A percentile compares a stretch with the other conserved stretches of the same genome.
phyloP scores from a whole-genome alignment of 2,113 vertebrate species.

The Grammomys surdaster region DNA sequence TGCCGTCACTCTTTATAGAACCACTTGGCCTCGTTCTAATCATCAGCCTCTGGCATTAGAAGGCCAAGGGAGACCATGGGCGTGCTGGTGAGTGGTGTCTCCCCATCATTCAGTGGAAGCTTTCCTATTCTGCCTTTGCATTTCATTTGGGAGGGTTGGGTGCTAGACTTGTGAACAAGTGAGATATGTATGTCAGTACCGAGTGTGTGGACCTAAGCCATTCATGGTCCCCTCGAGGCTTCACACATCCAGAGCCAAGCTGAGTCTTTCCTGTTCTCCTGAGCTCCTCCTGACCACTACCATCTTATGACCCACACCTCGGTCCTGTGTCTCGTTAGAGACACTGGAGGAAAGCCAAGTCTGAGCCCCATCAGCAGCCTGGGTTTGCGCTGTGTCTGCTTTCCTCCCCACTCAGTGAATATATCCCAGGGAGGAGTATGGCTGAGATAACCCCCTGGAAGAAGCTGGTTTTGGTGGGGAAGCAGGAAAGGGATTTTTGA shows the following conservation, averaged over 20 bases:
- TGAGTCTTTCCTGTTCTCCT: not conserved
- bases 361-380: not conserved
- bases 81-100: not conserved
- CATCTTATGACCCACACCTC: not conserved
- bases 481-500: constrained; percentile 22
- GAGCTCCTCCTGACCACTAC: not conserved
- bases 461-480: not conserved
- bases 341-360: not conserved
- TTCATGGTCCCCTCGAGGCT: not conserved
- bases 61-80: not conserved
- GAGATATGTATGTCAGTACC: not conserved
- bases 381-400: not conserved
- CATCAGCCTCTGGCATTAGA: not conserved
- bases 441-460: not conserved
- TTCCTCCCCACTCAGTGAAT: not conserved
- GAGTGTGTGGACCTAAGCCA: constrained; percentile 28
- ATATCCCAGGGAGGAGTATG: not conserved
- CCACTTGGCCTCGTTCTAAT: not conserved
- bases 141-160: not conserved
- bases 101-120: not conserved
- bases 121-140: not conserved
- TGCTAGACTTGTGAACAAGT: not conserved
- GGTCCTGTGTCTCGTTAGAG: constrained; percentile 12
- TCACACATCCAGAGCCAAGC: not conserved
- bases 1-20: not conserved